Evolutionary conservation across 2,888 invertebrate species (phyloP).

Genomic region (Eulithis testata): DNA sequence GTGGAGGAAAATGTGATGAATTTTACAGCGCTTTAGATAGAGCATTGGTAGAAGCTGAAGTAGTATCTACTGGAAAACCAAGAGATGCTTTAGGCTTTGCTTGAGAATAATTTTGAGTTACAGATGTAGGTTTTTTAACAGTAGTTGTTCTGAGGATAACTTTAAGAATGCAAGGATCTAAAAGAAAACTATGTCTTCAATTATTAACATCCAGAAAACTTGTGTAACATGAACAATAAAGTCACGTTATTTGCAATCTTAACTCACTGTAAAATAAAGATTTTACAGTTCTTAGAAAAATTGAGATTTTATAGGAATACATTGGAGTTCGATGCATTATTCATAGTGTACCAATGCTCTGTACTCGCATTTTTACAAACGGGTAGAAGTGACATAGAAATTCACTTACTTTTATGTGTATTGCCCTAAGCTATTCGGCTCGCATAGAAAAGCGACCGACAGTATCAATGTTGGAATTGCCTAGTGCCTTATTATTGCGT

Average conservation of each 20-base stretch:
- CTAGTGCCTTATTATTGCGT: slow-evolving; percentile 5
- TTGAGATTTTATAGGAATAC: slow-evolving; percentile 45
- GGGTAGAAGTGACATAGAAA: slow-evolving; percentile 51
- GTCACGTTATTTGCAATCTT: too few species aligned
- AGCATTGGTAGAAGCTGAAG: neutral
- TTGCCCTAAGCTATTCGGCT: slow-evolving; percentile 36
- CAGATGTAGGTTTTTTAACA: too few species aligned
- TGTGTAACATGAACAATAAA: too few species aligned
- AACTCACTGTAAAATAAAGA: too few species aligned
- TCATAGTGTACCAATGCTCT: slow-evolving; percentile 41
- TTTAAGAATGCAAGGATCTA: too few species aligned
- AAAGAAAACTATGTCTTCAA: too few species aligned
- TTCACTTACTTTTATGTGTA: slow-evolving; percentile 56
- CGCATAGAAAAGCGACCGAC: slow-evolving; percentile 21
- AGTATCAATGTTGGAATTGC: slow-evolving; percentile 9
- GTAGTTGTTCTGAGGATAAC: too few species aligned
- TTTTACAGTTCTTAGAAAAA: slow-evolving; percentile 20
- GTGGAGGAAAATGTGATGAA: slow-evolving; percentile 37
- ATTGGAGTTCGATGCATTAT: slow-evolving; percentile 49
- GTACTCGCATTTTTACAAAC: slow-evolving; percentile 52
- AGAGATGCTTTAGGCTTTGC: neutral
- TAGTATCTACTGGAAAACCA: neutral
- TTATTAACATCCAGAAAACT: too few species aligned
- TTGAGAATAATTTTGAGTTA: neutral
- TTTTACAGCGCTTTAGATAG: slow-evolving; percentile 30